Conservation (phyloP, 1,140 invertebrate genomes). For the Maconellicoccus hirsutus region DNA sequence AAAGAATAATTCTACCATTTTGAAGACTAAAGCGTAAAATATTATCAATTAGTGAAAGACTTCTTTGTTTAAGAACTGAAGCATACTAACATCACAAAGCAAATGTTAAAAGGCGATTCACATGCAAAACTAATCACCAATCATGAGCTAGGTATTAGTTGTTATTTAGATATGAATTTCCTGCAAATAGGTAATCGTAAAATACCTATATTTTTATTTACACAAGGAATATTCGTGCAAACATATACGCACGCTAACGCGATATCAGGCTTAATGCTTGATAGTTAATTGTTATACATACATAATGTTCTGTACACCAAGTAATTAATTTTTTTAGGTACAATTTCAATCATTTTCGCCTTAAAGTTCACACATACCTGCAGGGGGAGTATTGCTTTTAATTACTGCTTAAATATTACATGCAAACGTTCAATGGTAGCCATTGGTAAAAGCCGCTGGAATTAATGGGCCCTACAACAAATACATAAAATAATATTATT, state of each 20-base stretch:
- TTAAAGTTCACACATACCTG: constrained; percentile 4
- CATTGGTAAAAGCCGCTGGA: constrained; percentile 44
- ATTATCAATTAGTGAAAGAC: not conserved
- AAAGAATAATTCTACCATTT: not conserved
- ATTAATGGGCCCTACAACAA: constrained; percentile 41
- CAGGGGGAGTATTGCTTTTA: constrained; percentile 16
- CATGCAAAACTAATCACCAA: not conserved
- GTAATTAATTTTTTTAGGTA: too few relatives aligned
- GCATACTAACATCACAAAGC: not conserved
- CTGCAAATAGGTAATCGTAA: too few relatives aligned
- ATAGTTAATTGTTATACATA: too few relatives aligned
- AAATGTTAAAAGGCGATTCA: not conserved
- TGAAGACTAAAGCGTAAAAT: not conserved
- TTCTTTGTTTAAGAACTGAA: too few relatives aligned
- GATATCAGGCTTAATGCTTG: too few relatives aligned
- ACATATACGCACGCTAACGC: too few relatives aligned
- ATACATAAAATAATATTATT: constrained; percentile 31
- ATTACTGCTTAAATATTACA: constrained; percentile 13
- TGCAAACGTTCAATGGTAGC: constrained; percentile 38
- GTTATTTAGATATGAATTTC: too few relatives aligned
- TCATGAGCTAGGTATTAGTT: too few relatives aligned
- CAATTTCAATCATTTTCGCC: not conserved
- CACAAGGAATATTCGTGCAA: too few relatives aligned
- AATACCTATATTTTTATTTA: too few relatives aligned
- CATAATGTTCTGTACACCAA: too few relatives aligned